phyloP scores from a whole-genome alignment of 2,888 invertebrate species.

The Pterobdella sp. region DNA sequence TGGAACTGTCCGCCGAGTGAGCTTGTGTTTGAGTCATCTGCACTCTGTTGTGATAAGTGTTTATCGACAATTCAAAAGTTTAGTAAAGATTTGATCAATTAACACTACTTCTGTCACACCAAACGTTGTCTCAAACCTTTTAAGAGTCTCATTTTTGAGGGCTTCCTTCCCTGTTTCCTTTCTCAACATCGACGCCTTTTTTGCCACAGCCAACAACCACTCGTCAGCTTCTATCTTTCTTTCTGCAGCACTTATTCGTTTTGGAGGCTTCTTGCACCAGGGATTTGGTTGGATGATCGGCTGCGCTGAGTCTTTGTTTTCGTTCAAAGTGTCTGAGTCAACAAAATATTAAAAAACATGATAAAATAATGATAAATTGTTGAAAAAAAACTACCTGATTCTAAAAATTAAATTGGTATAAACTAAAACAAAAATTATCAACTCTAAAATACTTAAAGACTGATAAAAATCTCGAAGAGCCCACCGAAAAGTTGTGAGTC shows the following conservation, averaged over 20 bases:
- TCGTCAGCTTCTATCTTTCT: conserved; percentile 17
- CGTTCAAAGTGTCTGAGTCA: neutral
- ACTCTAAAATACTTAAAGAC: too few relatives aligned
- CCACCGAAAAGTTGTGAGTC: neutral
- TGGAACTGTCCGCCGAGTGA: neutral
- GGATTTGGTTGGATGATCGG: conserved; percentile 21
- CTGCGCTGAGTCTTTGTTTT: neutral
- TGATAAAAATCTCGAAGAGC: neutral
- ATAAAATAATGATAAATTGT: neutral
- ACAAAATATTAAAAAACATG: neutral
- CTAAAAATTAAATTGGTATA: neutral
- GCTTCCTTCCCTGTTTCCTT: conserved; percentile 12
- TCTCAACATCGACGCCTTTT: conserved; percentile 16
- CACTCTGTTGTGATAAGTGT: neutral
- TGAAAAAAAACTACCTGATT: neutral
- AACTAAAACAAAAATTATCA: too few relatives aligned
- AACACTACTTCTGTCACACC: too few relatives aligned
- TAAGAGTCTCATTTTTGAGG: neutral
- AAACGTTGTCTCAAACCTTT: neutral
- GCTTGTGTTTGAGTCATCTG: neutral
- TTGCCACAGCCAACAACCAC: conserved; percentile 22
- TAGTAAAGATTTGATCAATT: too few relatives aligned
- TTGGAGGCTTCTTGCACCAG: neutral
- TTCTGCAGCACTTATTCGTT: neutral
- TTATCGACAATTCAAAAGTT: too few relatives aligned